Conservation (phyloP, 2,797 vertebrate species). For the Loris lydekkerianus region DNA sequence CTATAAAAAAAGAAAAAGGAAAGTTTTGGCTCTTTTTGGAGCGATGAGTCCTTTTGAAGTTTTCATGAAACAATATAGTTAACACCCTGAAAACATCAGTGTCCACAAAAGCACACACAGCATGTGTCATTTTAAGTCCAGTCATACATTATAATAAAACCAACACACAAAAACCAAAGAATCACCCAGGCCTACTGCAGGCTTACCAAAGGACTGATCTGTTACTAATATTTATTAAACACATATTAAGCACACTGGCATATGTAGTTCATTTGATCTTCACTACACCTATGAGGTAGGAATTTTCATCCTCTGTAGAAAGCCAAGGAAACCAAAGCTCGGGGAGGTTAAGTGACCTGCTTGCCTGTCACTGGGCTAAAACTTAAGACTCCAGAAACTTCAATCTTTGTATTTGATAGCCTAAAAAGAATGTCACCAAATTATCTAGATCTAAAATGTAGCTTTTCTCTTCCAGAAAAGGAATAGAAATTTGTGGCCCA, state of each 20-base stretch:
- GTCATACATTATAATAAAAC: background rate
- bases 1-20: constrained; percentile 62
- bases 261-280: background rate
- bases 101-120: constrained; percentile 13
- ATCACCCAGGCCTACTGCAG: background rate
- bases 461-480: constrained; percentile 73
- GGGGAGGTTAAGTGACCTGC: background rate
- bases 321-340: background rate
- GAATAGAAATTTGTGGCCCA: constrained; percentile 28
- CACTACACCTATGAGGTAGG: background rate
- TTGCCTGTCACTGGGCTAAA: background rate
- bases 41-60: constrained; percentile 58
- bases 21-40: constrained; percentile 66
- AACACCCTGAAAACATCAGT: constrained; percentile 4
- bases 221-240: background rate
- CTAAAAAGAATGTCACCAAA: background rate
- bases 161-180: background rate
- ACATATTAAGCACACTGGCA: background rate
- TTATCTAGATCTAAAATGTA: background rate
- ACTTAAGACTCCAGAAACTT: background rate
- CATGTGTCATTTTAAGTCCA: background rate
- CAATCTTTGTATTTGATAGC: background rate
- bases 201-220: background rate
- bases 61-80: constrained; percentile 58
- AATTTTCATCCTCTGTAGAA: background rate